These are phyloP conservation scores for Sarcophaga peregrina DNA, from an alignment of 1,140 invertebrate species.

Conservation along the genomic window DNA sequence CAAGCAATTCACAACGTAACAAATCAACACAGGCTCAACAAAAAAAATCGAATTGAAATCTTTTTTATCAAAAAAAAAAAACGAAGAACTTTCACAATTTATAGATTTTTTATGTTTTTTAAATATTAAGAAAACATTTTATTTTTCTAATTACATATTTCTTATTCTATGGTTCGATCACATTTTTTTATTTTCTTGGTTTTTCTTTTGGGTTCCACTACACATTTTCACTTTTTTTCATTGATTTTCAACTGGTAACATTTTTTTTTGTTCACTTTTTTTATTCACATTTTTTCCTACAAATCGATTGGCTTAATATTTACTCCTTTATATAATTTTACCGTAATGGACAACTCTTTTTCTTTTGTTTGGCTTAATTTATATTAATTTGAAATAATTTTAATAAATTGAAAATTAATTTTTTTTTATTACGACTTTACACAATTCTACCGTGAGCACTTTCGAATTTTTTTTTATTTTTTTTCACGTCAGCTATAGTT, in stretches of 20 bases:
- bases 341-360: neutral
- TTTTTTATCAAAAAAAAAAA: neutral
- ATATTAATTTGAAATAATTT: neutral
- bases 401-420: neutral
- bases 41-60: neutral
- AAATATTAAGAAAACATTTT: neutral
- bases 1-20: constrained; percentile 40
- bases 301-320: neutral
- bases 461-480: constrained; percentile 36
- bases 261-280: constrained; percentile 21
- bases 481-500: constrained; percentile 36
- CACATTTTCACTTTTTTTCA: constrained; percentile 28
- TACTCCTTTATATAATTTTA: neutral
- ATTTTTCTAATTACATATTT: neutral
- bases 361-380: constrained; percentile 8
- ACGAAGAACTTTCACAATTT: constrained; percentile 33
- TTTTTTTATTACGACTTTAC: constrained; percentile 14
- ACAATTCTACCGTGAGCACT: constrained; percentile 33
- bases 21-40: constrained; percentile 21
- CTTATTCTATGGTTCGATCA: neutral
- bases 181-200: neutral
- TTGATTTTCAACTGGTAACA: constrained; percentile 25
- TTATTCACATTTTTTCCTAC: neutral
- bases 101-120: neutral
- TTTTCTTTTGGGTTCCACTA: neutral